Percentiles rank a stretch among this genome's conserved stretches.
These are phyloP conservation scores for Eilema caniola DNA, from an alignment of 2,888 invertebrate genomes.

Conservation along the genomic window DNA sequence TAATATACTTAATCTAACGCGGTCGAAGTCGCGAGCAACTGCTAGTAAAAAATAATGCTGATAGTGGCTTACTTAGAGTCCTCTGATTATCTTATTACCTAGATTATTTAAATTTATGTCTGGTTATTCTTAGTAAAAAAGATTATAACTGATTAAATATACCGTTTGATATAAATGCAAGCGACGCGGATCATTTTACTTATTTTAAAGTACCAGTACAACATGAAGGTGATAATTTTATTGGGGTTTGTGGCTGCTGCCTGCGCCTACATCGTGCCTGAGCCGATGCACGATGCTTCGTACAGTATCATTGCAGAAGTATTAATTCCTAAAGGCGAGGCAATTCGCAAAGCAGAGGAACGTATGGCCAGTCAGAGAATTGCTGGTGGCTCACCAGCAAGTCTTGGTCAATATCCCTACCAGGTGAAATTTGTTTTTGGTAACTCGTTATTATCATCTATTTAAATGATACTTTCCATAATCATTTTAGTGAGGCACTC, in stretches of 20 bases:
- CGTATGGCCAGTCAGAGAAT: constrained; percentile 2
- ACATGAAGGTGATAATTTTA: constrained; percentile 12
- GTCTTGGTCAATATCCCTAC: background rate
- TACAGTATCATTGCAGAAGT: background rate
- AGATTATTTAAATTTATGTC: too few relatives aligned
- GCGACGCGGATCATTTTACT: background rate
- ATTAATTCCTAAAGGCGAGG: constrained; percentile 10
- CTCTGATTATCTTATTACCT: too few relatives aligned
- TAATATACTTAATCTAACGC: too few relatives aligned
- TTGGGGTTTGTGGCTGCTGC: constrained; percentile 13
- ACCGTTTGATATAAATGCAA: background rate
- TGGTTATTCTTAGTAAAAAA: too few relatives aligned
- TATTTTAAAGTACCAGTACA: background rate
- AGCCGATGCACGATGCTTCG: background rate
- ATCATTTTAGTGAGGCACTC: too few relatives aligned
- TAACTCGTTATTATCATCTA: too few relatives aligned
- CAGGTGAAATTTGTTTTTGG: background rate
- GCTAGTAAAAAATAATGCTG: too few relatives aligned
- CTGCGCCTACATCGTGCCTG: background rate
- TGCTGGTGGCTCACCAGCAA: background rate
- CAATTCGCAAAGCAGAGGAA: constrained; percentile 13
- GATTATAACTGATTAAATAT: too few relatives aligned
- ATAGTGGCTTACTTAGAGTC: too few relatives aligned
- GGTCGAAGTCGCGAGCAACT: too few relatives aligned
- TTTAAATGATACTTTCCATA: too few relatives aligned